Evolutionary conservation across 2,888 invertebrate species (phyloP), one percentile per base, ranked within the genome.

Genomic region (Cryptus armator): DNA sequence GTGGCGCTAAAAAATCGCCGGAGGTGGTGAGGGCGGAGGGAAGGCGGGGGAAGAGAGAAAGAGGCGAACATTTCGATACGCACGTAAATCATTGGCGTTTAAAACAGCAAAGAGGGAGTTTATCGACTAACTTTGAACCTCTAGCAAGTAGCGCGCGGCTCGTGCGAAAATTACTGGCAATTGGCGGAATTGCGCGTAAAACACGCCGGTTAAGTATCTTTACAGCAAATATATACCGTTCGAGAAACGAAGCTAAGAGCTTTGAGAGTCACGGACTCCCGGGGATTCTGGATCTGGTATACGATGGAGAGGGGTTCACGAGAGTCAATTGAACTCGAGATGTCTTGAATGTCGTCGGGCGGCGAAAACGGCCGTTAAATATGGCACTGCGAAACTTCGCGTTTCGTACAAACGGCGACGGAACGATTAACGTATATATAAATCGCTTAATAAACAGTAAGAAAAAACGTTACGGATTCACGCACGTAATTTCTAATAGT

Each of bases 111-210:
- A 24, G 51, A 46, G 14, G 9, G 43, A 16, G n/a, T 16, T 19
- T 44, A 19, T 4, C 59, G 71, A 75, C 53, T 76, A 37, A 37
- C 37, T 37, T 37, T 9, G 37, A 37, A 37, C 37, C 37, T 37
- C 37, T 37, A 9, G 37, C 37, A 37, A 37, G 37, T 37, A 37
- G 66, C 72, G 72, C 71, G 56, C 46, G 56, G 64, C 81, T 77
- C 37, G 59, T 24, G 71, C 56, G 66, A 67, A 62, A 82, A 86
- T 86, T 85, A 56, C 68, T 51, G 48, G 64, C 86, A 86, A 86
- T 86, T 86, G 84, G 71, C 75, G 66, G 81, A 84, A 85, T 84
- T 80, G 74, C 76, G 75, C 71, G 51, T 9, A 78, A 78, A 48
- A 75, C 72, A 75, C 44, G 56, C 2, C 24, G 37, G 16, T 53